Conservation (phyloP, 2,113 vertebrate species). For the Lagopus muta region DNA sequence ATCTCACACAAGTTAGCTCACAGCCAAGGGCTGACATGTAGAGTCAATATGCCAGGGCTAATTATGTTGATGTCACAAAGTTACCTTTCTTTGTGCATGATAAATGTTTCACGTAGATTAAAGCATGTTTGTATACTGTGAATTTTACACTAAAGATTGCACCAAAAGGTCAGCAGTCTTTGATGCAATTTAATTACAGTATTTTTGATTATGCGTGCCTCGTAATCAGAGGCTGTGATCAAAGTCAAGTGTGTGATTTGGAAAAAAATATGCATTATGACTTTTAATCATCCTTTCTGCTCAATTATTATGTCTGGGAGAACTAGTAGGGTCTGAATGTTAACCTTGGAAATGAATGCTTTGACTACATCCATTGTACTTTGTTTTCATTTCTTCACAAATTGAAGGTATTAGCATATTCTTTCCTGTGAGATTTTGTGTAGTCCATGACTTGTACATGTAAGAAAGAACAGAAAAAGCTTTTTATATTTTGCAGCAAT, state of each 20-base stretch:
- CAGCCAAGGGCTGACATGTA: slow-evolving; percentile 67
- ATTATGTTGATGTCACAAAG: slow-evolving; percentile 74
- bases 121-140: slow-evolving; percentile 49
- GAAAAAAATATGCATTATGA: background rate
- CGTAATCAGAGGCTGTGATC: slow-evolving; percentile 44
- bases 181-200: slow-evolving; percentile 55
- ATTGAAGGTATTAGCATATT: background rate
- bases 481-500: background rate
- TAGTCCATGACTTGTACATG: background rate
- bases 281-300: slow-evolving; percentile 33
- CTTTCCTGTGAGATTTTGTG: background rate
- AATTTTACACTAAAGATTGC: slow-evolving; percentile 53
- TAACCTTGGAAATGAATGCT: slow-evolving; percentile 19
- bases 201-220: slow-evolving; percentile 18
- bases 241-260: slow-evolving; percentile 19
- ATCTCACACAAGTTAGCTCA: slow-evolving; percentile 71
- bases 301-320: background rate
- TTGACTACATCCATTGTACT: background rate
- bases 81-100: slow-evolving; percentile 59
- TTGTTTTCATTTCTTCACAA: slow-evolving; percentile 4
- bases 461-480: background rate
- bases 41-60: slow-evolving; percentile 64
- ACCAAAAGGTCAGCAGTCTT: slow-evolving; percentile 54
- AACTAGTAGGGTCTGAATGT: background rate
- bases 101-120: slow-evolving; percentile 57